phyloP scores from a whole-genome alignment of 2,113 vertebrate species.

The Amblyopsis rosae region DNA sequence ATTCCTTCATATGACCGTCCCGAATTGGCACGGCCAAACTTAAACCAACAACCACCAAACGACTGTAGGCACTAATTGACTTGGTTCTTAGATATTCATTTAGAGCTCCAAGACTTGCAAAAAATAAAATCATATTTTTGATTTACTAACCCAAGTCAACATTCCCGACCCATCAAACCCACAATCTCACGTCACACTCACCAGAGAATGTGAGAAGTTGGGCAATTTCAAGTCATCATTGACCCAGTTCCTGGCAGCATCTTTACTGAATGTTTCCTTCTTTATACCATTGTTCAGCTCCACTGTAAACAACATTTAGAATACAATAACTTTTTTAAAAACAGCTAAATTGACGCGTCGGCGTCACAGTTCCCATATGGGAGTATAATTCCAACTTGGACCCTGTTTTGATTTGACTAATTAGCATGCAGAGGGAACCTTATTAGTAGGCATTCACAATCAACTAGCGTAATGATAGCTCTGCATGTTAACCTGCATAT shows the following conservation, averaged over 20 bases:
- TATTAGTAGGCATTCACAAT: no score
- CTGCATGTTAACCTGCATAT: neutral
- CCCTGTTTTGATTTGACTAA: neutral
- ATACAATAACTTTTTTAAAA: constrained; percentile 6
- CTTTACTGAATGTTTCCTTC: constrained; percentile 91
- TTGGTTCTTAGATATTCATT: no score
- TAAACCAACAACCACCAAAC: no score
- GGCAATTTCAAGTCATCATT: constrained; percentile 90
- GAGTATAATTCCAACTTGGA: no score
- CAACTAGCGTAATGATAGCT: no score
- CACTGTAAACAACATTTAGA: constrained; percentile 70
- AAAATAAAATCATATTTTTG: no score
- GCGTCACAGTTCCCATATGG: no score
- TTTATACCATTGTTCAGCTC: constrained; percentile 95
- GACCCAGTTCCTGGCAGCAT: constrained; percentile 91
- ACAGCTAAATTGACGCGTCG: neutral
- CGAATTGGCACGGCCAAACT: no score
- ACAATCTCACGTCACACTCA: constrained; percentile 19
- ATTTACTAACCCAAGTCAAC: neutral
- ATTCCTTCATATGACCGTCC: no score
- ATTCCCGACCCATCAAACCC: neutral
- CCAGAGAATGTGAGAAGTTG: constrained; percentile 83
- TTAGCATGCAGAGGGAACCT: neutral
- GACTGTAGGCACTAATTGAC: no score
- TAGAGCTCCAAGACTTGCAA: no score